Evolutionary conservation across 1,140 invertebrate genomes (phyloP), one percentile per base, ranked within the genome.

Genomic region (Drosophila kurseongensis): DNA sequence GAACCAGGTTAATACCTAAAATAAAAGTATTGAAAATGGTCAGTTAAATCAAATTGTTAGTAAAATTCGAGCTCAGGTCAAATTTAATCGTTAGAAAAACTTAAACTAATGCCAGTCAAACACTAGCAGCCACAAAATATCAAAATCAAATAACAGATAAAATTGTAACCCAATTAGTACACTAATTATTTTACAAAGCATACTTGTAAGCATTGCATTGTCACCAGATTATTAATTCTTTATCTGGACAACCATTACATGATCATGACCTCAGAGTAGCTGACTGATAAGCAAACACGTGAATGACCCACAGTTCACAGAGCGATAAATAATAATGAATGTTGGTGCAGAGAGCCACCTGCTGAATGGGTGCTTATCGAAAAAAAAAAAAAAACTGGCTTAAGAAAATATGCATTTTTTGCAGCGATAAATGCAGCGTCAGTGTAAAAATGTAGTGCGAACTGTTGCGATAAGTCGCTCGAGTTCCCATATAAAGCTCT

Each of bases 221-320:
- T 23, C 23, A 4, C 0, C 23, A 23, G 18, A 18, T 18, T 18
- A 18, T 18, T 23, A 23, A 4, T 23, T 23, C 2, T 23, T 23
- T 4, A 23, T 23, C 23, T 23, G 23, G 23, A 23, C 4, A 23
- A 23, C 45, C 45, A 32, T 6, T 32, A 51, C 29, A 35, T 18
- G 32, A 36, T 9, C 50, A 36, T 13, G 32, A 52, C 14, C 50
- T 51, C 27, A 14, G 14, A 35, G 13, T 18, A 18, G 42, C 27
- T 50, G 6, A 9, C 29, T 14, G 23, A 10, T 14, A 32, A n/a
- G 4, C 4, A 50, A 35, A 12, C 50, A 52, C 50, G 50, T 52
- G 50, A 52, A 52, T 52, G 50, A 52, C 50, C 50, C 50, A 52
- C 50, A 36, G 32, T 36, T 16, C 1, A 14, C 9, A 35, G n/a